Evolutionary conservation across 1,140 invertebrate genomes (phyloP), one percentile per base, ranked within the genome.

Genomic region (Drosophila repletoides): DNA sequence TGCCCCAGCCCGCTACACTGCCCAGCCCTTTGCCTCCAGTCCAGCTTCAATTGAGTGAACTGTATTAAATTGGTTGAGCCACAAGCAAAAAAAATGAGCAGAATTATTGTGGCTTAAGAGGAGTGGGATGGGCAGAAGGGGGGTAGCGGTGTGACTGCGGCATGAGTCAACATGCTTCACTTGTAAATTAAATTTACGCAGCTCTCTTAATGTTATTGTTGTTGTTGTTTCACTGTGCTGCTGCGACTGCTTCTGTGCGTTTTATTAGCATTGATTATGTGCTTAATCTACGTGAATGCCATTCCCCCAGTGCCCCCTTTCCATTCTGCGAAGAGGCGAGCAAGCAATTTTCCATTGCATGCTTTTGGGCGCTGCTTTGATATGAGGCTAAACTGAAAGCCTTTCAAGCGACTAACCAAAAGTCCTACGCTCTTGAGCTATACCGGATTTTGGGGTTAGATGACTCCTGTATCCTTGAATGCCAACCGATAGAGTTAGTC

Each of bases 201-300:
- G 26, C 68, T 56, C 68, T 68, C 40, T 63, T 73, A 31, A 38
- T 21, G 51, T 43, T 58, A 40, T 65, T 69, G 26, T 58, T 51
- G 49, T 70, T 61, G 29, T 74, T 63, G 55, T 55, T 31, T n/a
- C n/a, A 41, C 52, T 6, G 19, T 28, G 31, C n/a, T 36, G 41
- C 9, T 6, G 31, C n/a, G 26, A 31, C 9, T 6, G 46, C 36
- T 43, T 45, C 22, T 71, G 69, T 73, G 29, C 52, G 59, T 65
- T 75, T 83, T 84, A 83, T 83, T 83, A 84, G 79, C 79, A 86
- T 84, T 86, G 80, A 84, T 84, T 84, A 86, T 86, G 73, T 59
- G 55, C 72, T 79, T 79, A 68, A 56, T 34, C 46, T 53, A 24
- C 48, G 12, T 22, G 36, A 9, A 10, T 24, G 31, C 15, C 49